Percentiles rank a stretch among this genome's conserved stretches.
Conservation (phyloP, 2,888 invertebrate species). For the Napeogenes inachia region DNA sequence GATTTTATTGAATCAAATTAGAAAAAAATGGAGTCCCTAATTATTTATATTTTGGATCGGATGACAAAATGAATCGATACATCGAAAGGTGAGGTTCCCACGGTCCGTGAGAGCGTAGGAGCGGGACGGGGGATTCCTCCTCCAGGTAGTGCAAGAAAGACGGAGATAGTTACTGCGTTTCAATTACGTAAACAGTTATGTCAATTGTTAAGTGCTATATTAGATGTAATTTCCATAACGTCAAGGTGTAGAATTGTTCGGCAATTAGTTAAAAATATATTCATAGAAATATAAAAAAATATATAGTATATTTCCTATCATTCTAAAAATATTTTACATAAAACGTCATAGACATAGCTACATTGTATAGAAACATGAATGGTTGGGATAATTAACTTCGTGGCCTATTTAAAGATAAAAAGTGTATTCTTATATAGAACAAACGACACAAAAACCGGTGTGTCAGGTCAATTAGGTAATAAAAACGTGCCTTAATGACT, state of each 20-base stretch:
- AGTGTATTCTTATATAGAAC: neutral
- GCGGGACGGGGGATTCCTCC: conserved; percentile 23
- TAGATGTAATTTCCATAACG: conserved; percentile 13
- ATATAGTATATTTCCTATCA: neutral
- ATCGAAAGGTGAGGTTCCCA: conserved; percentile 54
- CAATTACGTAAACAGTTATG: conserved; percentile 38
- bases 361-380: neutral
- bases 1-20: conserved; percentile 8
- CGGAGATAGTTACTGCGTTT: conserved; percentile 24
- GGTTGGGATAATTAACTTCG: too few species aligned
- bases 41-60: conserved; percentile 34
- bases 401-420: too few species aligned
- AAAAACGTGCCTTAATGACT: neutral
- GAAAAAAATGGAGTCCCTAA: conserved; percentile 25
- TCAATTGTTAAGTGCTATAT: conserved; percentile 18
- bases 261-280: neutral
- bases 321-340: neutral
- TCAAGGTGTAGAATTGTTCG: conserved; percentile 13
- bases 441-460: neutral
- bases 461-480: neutral
- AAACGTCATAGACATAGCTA: neutral
- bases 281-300: neutral
- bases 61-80: conserved; percentile 42
- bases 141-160: conserved; percentile 27
- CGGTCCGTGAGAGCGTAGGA: conserved; percentile 44